A percentile compares a stretch with the other conserved stretches of the same genome.
Conservation (phyloP, 2,888 invertebrate genomes). For the Mythimna lalbum region DNA sequence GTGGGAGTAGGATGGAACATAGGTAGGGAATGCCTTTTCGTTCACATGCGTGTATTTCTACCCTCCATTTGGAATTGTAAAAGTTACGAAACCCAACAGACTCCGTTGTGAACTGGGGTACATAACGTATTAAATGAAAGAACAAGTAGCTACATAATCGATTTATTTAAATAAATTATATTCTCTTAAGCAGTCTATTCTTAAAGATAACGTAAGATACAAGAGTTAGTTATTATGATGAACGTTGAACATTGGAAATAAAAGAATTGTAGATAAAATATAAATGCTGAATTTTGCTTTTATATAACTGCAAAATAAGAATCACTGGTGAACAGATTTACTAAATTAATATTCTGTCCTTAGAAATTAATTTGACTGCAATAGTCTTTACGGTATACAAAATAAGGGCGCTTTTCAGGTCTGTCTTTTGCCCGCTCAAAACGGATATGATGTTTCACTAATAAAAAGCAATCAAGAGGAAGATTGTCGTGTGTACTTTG, state of each 20-base stretch:
- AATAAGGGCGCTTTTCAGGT: too few relatives aligned
- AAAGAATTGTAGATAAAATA: constrained; percentile 56
- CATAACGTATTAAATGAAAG: constrained; percentile 3
- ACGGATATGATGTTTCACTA: too few relatives aligned
- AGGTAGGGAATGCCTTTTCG: too few relatives aligned
- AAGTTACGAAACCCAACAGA: too few relatives aligned
- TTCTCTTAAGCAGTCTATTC: constrained; percentile 79
- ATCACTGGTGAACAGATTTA: constrained; percentile 15
- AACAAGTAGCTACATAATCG: constrained; percentile 69
- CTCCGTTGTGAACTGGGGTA: too few relatives aligned
- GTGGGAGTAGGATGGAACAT: too few relatives aligned
- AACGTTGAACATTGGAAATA: constrained; percentile 57
- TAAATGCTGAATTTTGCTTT: constrained; percentile 41
- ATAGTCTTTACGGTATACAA: not conserved
- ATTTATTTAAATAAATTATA: constrained; percentile 81
- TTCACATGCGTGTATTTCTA: too few relatives aligned
- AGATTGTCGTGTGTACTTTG: too few relatives aligned
- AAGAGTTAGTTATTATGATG: constrained; percentile 48
- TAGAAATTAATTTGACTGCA: not conserved
- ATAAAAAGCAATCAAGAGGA: too few relatives aligned
- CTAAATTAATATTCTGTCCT: constrained; percentile 15
- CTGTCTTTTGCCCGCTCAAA: too few relatives aligned
- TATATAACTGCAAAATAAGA: constrained; percentile 42
- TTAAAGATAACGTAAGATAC: constrained; percentile 65
- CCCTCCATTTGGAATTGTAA: too few relatives aligned